Conservation (phyloP, 2,113 vertebrate species). For the Poecilia latipinna region DNA sequence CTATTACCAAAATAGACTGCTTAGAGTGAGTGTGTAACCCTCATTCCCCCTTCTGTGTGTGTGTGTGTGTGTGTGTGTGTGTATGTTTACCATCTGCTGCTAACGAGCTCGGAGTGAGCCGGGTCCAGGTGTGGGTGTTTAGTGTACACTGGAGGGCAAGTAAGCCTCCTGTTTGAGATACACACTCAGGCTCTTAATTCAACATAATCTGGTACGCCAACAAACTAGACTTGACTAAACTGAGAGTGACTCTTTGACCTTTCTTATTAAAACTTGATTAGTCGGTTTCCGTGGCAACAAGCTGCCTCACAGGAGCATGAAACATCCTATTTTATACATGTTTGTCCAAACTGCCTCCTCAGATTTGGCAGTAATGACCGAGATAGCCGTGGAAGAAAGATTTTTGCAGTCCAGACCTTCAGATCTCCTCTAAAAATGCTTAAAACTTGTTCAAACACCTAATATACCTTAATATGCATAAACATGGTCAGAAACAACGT, state of each 20-base stretch:
- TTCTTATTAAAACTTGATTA: conserved; percentile 7
- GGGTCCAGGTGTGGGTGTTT: conserved; percentile 72
- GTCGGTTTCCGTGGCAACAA: conserved; percentile 24
- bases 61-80: conserved; percentile 20
- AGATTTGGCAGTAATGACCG: too few relatives aligned
- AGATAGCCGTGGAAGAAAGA: too few relatives aligned
- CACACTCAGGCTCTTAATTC: conserved; percentile 34
- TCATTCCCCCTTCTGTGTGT: conserved; percentile 17
- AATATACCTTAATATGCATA: too few relatives aligned
- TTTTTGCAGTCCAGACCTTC: too few relatives aligned
- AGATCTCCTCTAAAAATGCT: too few relatives aligned
- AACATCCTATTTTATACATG: too few relatives aligned
- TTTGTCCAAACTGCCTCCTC: too few relatives aligned
- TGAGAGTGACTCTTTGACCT: conserved; percentile 25
- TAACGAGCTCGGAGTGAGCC: conserved; percentile 65
- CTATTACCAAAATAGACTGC: conserved; percentile 63
- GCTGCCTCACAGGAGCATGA: not conserved
- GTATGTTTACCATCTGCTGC: conserved; percentile 61
- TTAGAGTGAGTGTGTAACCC: conserved; percentile 64
- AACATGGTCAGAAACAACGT: too few relatives aligned
- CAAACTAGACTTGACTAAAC: conserved; percentile 1
- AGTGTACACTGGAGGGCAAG: conserved; percentile 57
- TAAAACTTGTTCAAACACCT: too few relatives aligned
- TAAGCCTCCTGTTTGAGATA: conserved; percentile 55
- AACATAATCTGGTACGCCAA: conserved; percentile 39